These are phyloP conservation scores for Centropus unirufus DNA, from an alignment of 2,113 vertebrate genomes.

Conservation along the genomic window DNA sequence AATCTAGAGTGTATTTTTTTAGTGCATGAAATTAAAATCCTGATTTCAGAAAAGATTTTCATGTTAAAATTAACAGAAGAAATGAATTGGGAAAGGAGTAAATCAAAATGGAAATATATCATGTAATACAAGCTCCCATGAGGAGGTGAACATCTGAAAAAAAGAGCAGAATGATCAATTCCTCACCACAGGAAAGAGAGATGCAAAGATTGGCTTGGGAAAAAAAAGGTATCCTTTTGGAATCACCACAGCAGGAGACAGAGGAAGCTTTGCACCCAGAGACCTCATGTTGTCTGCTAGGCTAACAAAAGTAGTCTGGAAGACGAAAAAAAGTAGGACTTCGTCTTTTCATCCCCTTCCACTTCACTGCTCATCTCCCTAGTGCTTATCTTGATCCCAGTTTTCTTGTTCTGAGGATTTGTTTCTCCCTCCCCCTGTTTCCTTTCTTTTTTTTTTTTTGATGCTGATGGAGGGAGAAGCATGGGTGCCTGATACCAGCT, in stretches of 20 bases:
- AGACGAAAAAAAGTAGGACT: constrained; percentile 22
- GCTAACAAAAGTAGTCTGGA: constrained; percentile 49
- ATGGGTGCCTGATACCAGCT: background rate
- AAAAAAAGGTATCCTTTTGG: constrained; percentile 27
- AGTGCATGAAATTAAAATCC: background rate
- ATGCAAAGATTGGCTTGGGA: background rate
- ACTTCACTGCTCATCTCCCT: constrained; percentile 34
- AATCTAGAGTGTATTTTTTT: background rate
- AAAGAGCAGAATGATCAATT: constrained; percentile 10
- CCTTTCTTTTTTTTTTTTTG: background rate
- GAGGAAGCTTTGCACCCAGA: constrained; percentile 44
- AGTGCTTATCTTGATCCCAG: constrained; percentile 29
- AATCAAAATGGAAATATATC: background rate
- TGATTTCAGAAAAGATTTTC: constrained; percentile 8
- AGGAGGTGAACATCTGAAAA: background rate
- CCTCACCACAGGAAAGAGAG: background rate
- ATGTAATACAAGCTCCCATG: background rate
- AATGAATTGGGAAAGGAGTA: constrained; percentile 3
- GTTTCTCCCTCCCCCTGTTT: background rate
- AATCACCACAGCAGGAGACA: constrained; percentile 49
- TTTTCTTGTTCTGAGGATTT: background rate
- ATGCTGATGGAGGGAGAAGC: background rate
- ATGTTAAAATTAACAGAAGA: constrained; percentile 17
- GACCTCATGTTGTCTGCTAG: constrained; percentile 42
- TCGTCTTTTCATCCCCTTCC: constrained; percentile 49